phyloP scores from a whole-genome alignment of 2,888 invertebrate species.

The Parnassius apollo region DNA sequence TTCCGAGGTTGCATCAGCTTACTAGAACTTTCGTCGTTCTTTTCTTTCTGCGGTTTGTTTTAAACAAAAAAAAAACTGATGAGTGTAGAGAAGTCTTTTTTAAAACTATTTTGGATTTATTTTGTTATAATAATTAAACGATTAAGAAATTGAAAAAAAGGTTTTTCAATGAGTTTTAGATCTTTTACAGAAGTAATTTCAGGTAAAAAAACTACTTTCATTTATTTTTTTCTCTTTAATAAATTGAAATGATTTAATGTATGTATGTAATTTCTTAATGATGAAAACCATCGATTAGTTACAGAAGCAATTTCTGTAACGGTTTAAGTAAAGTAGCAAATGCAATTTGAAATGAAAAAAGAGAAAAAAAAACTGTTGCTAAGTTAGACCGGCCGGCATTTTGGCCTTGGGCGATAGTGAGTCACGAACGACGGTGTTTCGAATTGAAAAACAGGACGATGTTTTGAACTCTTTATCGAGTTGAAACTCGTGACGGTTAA shows the following conservation, averaged over 20 bases:
- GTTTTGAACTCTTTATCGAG: conserved; percentile 2
- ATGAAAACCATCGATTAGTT: not conserved
- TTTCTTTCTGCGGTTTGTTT: not conserved
- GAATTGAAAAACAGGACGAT: conserved; percentile 47
- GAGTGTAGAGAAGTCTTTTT: no score
- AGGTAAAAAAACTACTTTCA: no score
- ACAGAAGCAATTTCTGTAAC: conserved; percentile 13
- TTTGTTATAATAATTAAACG: no score
- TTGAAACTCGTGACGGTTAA: conserved; percentile 1
- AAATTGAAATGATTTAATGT: no score
- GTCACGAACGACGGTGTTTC: conserved; percentile 41
- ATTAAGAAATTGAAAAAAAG: no score
- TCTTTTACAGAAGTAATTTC: no score
- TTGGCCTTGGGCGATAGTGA: conserved; percentile 65
- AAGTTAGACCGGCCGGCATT: conserved; percentile 67
- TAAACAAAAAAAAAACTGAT: no score
- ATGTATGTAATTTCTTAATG: not conserved
- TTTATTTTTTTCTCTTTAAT: no score
- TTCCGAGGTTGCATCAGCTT: conserved; percentile 44
- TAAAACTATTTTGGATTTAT: no score
- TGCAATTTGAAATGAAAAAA: conserved; percentile 17
- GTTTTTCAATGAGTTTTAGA: no score
- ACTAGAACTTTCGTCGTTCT: conserved; percentile 34
- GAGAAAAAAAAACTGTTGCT: conserved; percentile 48
- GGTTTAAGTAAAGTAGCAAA: conserved; percentile 26